Evolutionary conservation across 2,113 vertebrate species (phyloP), one percentile per base, ranked within the genome.

Genomic region (Falcunculus frontatus): DNA sequence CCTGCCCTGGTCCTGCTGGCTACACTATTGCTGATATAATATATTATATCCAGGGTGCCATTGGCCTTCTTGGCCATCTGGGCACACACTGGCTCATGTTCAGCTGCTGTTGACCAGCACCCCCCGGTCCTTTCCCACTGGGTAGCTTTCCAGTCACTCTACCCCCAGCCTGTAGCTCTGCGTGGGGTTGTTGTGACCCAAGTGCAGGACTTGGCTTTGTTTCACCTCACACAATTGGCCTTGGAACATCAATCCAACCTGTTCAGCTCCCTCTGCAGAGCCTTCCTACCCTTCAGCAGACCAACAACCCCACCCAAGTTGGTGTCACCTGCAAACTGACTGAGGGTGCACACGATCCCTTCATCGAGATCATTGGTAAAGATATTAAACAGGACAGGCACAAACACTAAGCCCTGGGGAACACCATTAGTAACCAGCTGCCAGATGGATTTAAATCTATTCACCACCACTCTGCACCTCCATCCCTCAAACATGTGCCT

Each of bases 261-360:
- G 13, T 29, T 22, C 11, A 68, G 41, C 68, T 13, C 9, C 30
- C 60, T 55, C 53, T 55, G 22, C 3, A 25, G 32, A 62, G 22
- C 27, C 33, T 62, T 86, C 53, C 32, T 25, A 41, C 9, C 15
- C 35, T 80, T 19, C 53, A 60, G 53, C 26, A 55, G 13, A 60
- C 16, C 47, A 75, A 25, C 4, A 15, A 6, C 25, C 35, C 17
- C 27, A 14, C 27, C 35, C 55, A 41, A 0, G 11, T 3, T 33
- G 22, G 15, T 53, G 46, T 25, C 13, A 30, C 25, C 47, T 33
- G 9, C 53, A 37, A 72, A n/a, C 13, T 37, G 29, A 59, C 29
- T 25, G n/a, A 47, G 17, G 11, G 26, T 42, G 21, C 53, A 67
- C 3, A 1, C 0, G 0, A 80, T 17, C 2, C 1, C 15, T 30